Conservation (phyloP, 1,140 invertebrate species). For the Brachionus paranguensis region DNA sequence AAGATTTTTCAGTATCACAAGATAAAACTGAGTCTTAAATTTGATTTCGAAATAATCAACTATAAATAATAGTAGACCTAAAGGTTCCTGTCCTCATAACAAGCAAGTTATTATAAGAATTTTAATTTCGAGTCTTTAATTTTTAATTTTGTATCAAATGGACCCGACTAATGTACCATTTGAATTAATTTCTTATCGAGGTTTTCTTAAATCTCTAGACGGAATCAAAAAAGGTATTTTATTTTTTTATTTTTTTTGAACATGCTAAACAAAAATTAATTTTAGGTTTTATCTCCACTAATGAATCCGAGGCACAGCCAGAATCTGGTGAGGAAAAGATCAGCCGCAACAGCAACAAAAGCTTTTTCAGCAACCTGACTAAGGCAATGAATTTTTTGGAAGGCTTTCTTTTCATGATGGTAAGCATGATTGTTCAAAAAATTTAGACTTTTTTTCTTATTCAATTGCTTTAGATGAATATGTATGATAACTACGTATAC, state of each 20-base stretch:
- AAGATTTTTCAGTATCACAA: background rate
- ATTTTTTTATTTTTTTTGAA: background rate
- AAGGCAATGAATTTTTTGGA: background rate
- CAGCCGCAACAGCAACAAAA: background rate
- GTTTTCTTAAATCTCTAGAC: slow-evolving; percentile 10
- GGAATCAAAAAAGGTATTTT: background rate
- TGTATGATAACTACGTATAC: slow-evolving; percentile 33
- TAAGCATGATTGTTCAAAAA: background rate
- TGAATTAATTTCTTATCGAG: slow-evolving; percentile 20
- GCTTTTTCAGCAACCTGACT: background rate
- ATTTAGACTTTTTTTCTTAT: background rate
- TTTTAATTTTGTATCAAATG: background rate
- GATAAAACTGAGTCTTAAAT: background rate
- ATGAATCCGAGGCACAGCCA: background rate
- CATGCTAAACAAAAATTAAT: background rate
- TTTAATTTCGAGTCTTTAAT: background rate
- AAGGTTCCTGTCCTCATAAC: background rate
- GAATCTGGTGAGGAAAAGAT: background rate
- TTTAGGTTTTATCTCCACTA: background rate
- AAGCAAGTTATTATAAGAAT: background rate
- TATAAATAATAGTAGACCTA: background rate
- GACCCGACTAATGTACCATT: slow-evolving; percentile 1
- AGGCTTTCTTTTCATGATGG: background rate
- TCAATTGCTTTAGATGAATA: background rate
- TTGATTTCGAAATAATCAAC: background rate